phyloP scores from a whole-genome alignment of 2,113 vertebrate species.

The Emydocephalus ijimae region DNA sequence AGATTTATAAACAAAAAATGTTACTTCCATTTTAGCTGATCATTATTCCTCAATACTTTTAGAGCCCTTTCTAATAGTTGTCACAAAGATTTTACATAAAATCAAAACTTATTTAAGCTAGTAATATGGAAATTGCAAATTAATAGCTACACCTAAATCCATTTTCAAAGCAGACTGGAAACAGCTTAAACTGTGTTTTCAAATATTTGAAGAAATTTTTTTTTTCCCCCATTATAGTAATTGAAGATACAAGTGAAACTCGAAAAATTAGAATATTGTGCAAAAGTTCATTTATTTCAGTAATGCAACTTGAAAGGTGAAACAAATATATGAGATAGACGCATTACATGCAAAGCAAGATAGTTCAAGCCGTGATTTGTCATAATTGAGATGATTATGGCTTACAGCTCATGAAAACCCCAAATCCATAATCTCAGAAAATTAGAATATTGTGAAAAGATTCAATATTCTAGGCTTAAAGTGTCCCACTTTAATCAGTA shows the following conservation, averaged over 20 bases:
- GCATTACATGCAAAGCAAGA: no score
- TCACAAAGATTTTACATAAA: background rate
- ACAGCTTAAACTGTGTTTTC: background rate
- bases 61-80: background rate
- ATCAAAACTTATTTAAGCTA: background rate
- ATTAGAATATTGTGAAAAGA: no score
- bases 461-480: no score
- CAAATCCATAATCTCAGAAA: no score
- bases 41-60: background rate
- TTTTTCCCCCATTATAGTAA: background rate
- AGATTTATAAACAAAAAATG: background rate
- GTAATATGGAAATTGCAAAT: background rate
- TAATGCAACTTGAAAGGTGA: no score
- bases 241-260: background rate
- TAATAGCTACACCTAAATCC: background rate
- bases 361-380: no score
- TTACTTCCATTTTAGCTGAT: background rate
- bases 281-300: no score
- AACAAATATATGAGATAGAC: no score
- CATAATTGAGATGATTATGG: no score
- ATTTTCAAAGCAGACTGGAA: background rate
- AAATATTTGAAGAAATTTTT: background rate
- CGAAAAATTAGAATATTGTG: no score
- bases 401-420: no score
- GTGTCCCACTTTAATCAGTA: no score